Percentiles rank a stretch among this genome's conserved stretches.
phyloP scores from a whole-genome alignment of 2,113 vertebrate species.

The Riparia riparia region DNA sequence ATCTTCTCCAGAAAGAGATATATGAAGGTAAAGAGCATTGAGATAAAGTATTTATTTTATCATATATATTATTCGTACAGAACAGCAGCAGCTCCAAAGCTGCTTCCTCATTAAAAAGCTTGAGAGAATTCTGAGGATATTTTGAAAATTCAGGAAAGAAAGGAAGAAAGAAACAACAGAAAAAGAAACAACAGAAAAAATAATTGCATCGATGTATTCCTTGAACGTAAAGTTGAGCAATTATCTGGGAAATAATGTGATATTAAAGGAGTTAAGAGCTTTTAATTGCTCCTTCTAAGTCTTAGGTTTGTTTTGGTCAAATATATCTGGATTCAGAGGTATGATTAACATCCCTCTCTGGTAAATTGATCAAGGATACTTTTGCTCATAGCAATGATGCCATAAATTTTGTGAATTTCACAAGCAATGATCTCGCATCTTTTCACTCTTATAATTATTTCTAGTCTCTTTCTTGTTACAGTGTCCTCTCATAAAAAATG shows the following conservation, averaged over 20 bases:
- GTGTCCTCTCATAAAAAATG: not conserved
- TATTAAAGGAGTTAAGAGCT: not conserved
- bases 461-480: not conserved
- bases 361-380: not conserved
- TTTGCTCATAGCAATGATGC: not conserved
- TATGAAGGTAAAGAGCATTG: not conserved
- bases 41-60: not conserved
- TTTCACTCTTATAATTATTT: not conserved
- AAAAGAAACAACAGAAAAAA: not conserved
- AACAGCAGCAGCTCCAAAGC: not conserved
- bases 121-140: not conserved
- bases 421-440: not conserved
- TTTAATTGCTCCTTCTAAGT: not conserved
- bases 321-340: not conserved
- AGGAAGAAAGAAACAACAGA: not conserved
- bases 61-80: not conserved
- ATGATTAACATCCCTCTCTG: not conserved
- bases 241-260: not conserved
- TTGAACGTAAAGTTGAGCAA: not conserved
- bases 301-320: not conserved
- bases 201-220: not conserved
- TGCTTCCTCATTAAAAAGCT: not conserved
- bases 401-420: not conserved
- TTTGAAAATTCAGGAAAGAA: not conserved
- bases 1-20: not conserved